These are phyloP conservation scores for Neuroscelio doddi DNA, from an alignment of 2,888 invertebrate genomes.

Conservation along the genomic window DNA sequence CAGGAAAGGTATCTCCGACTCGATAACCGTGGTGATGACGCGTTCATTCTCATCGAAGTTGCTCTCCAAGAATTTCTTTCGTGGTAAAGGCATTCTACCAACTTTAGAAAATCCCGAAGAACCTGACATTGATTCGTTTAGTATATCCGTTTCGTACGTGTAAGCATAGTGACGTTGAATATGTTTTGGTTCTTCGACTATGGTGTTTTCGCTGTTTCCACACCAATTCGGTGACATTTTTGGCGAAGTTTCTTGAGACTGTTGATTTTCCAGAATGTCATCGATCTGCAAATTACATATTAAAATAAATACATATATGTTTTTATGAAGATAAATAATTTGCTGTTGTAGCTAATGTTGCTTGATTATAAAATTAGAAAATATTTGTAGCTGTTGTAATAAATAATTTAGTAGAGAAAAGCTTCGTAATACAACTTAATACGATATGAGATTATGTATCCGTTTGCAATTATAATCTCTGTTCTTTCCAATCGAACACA, in stretches of 20 bases:
- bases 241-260: conserved; percentile 23
- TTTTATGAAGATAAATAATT: too few relatives aligned
- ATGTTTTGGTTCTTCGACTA: conserved; percentile 58
- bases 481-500: too few relatives aligned
- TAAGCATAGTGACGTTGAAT: conserved; percentile 67
- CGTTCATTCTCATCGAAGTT: conserved; percentile 67
- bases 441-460: too few relatives aligned
- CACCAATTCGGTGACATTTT: conserved; percentile 38
- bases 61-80: conserved; percentile 65
- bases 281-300: too few relatives aligned
- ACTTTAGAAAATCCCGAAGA: conserved; percentile 54
- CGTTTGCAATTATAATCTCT: too few relatives aligned
- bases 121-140: conserved; percentile 30
- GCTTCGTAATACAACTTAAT: too few relatives aligned
- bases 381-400: too few relatives aligned
- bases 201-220: conserved; percentile 23
- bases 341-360: too few relatives aligned
- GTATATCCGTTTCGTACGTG: conserved; percentile 62
- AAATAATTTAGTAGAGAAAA: too few relatives aligned
- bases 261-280: conserved; percentile 33
- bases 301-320: too few relatives aligned
- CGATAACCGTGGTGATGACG: conserved; percentile 67
- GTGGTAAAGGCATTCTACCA: conserved; percentile 55
- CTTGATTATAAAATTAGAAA: too few relatives aligned
- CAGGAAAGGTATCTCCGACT: conserved; percentile 64